Percentiles rank a stretch among this genome's conserved stretches.
Conservation (phyloP, 2,888 invertebrate species). For the Cryptus viduatorius region DNA sequence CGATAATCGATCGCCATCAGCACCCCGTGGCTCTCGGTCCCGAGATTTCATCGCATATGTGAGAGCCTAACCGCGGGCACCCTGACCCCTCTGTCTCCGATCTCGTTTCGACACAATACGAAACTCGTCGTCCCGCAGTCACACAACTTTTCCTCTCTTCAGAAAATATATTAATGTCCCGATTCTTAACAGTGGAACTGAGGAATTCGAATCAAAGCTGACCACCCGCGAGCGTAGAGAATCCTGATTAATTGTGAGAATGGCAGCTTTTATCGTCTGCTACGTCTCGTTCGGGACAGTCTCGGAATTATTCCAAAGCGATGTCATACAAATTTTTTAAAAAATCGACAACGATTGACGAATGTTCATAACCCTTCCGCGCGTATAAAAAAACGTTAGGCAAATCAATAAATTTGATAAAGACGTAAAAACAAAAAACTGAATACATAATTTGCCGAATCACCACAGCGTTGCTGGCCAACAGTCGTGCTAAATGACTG, state of each 20-base stretch:
- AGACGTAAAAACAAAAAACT: not conserved
- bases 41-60: not conserved
- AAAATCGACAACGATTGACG: no score
- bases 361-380: no score
- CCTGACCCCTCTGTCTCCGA: conserved; percentile 6
- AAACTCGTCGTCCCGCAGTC: conserved; percentile 38
- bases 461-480: not conserved
- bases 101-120: conserved; percentile 33
- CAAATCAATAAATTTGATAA: not conserved
- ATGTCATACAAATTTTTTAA: not conserved
- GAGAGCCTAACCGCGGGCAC: conserved; percentile 24
- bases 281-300: not conserved
- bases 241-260: conserved; percentile 70
- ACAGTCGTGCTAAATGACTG: conserved; percentile 22
- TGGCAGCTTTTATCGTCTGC: not conserved
- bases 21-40: conserved; percentile 70
- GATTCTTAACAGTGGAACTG: not conserved
- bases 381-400: not conserved
- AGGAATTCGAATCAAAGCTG: conserved; percentile 69
- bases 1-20: conserved; percentile 79
- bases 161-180: conserved; percentile 72
- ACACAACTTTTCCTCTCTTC: conserved; percentile 67
- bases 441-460: conserved; percentile 21
- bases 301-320: not conserved
- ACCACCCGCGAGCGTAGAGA: conserved; percentile 79